Evolutionary conservation across 2,888 invertebrate species (phyloP).

Genomic region (Nyleta sp.): DNA sequence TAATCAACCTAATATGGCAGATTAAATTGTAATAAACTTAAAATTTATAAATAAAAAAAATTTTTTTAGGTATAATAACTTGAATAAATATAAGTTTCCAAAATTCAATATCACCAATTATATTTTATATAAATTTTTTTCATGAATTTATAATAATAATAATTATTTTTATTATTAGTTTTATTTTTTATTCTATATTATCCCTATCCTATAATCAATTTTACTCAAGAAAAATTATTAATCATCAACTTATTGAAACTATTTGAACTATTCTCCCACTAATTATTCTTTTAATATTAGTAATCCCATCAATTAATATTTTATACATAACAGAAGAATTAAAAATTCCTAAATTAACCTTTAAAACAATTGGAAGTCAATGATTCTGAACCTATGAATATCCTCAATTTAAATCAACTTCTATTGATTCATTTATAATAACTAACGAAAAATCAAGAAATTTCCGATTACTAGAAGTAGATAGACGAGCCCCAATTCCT

Average conservation of each 20-base stretch:
- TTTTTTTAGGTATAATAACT: conserved; percentile 84
- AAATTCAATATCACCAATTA: conserved; percentile 86
- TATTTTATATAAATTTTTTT: conserved; percentile 87
- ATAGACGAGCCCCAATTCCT: conserved; percentile 85
- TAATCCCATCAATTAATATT: conserved; percentile 85
- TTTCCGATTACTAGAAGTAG: conserved; percentile 87
- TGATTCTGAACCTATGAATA: conserved; percentile 88
- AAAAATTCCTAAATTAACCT: conserved; percentile 84
- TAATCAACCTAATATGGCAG: conserved; percentile 84
- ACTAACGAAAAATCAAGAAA: no score
- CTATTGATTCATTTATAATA: conserved; percentile 86
- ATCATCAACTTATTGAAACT: conserved; percentile 86
- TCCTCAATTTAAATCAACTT: conserved; percentile 85
- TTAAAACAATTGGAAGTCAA: conserved; percentile 87
- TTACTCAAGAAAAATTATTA: conserved; percentile 84
- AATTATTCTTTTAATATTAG: conserved; percentile 86
- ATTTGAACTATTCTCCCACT: conserved; percentile 87
- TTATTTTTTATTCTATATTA: conserved; percentile 85
- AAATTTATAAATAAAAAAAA: conserved; percentile 86
- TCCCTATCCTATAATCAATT: conserved; percentile 83
- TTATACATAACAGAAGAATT: conserved; percentile 86
- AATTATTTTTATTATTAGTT: conserved; percentile 85
- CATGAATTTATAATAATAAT: conserved; percentile 86
- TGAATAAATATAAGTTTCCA: conserved; percentile 80
- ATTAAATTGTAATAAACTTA: conserved; percentile 86